Percentiles rank a stretch among this genome's conserved stretches.
Conservation (phyloP, 2,113 vertebrate species). For the Daphoenositta chrysoptera region DNA sequence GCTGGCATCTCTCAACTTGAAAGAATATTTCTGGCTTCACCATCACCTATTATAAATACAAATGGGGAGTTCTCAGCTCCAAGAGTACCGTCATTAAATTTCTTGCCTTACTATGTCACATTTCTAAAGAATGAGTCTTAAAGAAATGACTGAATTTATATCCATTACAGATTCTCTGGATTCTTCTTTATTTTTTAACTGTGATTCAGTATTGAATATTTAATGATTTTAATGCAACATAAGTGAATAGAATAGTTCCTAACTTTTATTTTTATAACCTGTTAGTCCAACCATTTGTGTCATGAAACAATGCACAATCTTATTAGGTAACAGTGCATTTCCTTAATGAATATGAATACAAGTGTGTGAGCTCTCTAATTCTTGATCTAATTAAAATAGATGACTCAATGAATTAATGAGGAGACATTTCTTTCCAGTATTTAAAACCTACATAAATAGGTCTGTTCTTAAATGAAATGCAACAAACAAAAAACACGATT, state of each 20-base stretch:
- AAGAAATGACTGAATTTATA: background rate
- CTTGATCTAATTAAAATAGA: slow-evolving; percentile 46
- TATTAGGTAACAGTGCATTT: background rate
- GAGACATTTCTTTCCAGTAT: slow-evolving; percentile 15
- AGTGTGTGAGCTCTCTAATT: background rate
- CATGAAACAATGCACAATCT: background rate
- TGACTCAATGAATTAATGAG: slow-evolving; percentile 27
- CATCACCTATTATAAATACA: slow-evolving; percentile 3
- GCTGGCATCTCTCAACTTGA: background rate
- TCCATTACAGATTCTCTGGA: background rate
- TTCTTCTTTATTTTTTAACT: background rate
- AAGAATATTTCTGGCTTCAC: slow-evolving; percentile 19
- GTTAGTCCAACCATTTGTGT: background rate
- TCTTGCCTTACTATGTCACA: background rate
- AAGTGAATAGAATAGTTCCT: background rate
- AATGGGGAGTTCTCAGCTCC: background rate
- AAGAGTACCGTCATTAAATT: background rate
- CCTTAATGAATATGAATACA: slow-evolving; percentile 13
- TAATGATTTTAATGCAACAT: background rate
- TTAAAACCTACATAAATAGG: background rate
- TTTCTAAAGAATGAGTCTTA: background rate
- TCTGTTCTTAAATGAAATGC: background rate
- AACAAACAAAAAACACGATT: background rate
- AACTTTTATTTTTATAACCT: background rate
- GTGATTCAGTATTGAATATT: background rate